Conservation (phyloP, 1,140 invertebrate genomes). For the Pseudomyrmex sp. region DNA sequence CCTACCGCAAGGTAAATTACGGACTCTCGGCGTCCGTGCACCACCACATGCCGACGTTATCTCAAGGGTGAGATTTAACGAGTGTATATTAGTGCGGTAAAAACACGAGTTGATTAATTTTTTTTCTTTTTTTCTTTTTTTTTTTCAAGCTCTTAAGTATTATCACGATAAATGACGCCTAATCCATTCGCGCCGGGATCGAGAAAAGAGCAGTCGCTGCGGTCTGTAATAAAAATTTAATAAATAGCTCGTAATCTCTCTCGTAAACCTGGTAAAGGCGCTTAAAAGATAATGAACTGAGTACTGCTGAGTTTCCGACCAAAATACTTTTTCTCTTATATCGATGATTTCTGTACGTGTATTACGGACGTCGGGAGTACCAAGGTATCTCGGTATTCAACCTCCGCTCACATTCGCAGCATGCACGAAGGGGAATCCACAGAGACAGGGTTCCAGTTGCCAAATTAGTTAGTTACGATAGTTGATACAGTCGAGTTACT, state of each 20-base stretch:
- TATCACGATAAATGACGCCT: not conserved
- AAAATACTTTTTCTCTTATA: not conserved
- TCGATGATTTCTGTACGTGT: not conserved
- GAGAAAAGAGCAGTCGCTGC: too few species aligned
- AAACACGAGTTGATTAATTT: constrained; percentile 6
- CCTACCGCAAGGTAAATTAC: not conserved
- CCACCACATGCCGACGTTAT: not conserved
- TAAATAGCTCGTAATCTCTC: not conserved
- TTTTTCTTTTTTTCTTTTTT: not conserved
- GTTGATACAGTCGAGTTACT: not conserved
- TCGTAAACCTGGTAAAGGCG: not conserved
- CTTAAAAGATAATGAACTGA: too few species aligned
- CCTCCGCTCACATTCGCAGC: not conserved
- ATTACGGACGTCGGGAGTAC: not conserved
- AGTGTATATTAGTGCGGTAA: not conserved
- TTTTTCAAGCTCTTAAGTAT: not conserved
- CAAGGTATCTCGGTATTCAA: not conserved
- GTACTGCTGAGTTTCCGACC: too few species aligned
- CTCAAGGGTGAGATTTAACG: constrained; percentile 30
- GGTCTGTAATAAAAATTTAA: not conserved
- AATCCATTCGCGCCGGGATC: not conserved
- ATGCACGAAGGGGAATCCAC: constrained; percentile 7
- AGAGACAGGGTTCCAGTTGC: constrained; percentile 32
- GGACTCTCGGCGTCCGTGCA: not conserved
- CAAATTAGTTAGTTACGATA: constrained; percentile 60